Evolutionary conservation across 1,140 invertebrate species (phyloP).

Genomic region (Neodiprion virginianus): DNA sequence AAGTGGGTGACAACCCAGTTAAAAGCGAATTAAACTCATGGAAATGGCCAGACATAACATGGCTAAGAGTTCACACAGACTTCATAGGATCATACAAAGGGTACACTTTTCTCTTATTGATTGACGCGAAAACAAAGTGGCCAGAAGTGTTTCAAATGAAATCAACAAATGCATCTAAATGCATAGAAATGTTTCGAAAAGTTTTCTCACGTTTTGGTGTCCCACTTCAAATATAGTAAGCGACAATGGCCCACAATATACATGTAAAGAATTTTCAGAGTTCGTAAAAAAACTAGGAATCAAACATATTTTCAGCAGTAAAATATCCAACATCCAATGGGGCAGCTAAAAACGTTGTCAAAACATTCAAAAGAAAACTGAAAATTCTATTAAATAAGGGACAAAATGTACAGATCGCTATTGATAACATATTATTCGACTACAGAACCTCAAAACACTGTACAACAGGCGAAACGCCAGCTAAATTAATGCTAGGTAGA

Average conservation of each 20-base stretch:
- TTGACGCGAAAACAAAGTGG: conserved; percentile 25
- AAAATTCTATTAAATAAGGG: conserved; percentile 19
- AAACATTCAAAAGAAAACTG: conserved; percentile 28
- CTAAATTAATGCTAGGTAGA: conserved; percentile 28
- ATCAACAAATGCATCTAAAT: not conserved
- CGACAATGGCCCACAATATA: conserved; percentile 24
- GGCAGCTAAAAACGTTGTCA: conserved; percentile 31
- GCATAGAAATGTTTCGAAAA: not conserved
- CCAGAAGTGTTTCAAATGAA: not conserved
- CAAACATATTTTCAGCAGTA: not conserved
- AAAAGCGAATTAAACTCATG: conserved; percentile 32
- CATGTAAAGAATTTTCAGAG: not conserved
- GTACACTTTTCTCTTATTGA: conserved; percentile 8
- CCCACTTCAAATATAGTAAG: conserved; percentile 14
- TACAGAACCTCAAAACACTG: conserved; percentile 21
- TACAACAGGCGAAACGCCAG: conserved; percentile 20
- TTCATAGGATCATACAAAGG: conserved; percentile 26
- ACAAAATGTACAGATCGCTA: conserved; percentile 7
- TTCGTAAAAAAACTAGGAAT: not conserved
- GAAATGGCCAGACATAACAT: conserved; percentile 14
- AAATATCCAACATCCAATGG: conserved; percentile 14
- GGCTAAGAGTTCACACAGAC: conserved; percentile 43
- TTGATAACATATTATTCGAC: conserved; percentile 18
- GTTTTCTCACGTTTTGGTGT: conserved; percentile 18
- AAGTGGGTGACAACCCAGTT: conserved; percentile 25